Evolutionary conservation across 35 echinoderm and acorn worm genomes (phyloP).

Genomic region (Eucidaris tribuloides): DNA sequence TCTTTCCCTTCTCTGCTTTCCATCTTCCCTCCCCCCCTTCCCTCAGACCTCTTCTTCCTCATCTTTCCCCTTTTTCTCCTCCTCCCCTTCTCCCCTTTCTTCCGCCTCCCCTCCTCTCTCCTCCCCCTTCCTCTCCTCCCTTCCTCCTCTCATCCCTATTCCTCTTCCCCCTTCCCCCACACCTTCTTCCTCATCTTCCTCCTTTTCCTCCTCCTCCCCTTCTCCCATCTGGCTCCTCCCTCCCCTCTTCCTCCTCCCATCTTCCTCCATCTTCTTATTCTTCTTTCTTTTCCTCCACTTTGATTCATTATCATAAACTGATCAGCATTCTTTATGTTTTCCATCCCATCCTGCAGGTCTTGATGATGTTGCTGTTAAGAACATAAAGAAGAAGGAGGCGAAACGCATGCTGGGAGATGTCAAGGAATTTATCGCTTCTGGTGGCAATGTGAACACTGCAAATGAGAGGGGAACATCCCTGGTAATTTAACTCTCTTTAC

Average conservation of each 20-base stretch:
- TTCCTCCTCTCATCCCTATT: background rate
- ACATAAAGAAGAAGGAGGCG: constrained; percentile 66
- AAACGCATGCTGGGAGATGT: constrained; percentile 82
- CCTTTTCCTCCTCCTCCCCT: background rate
- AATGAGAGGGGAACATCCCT: constrained; percentile 76
- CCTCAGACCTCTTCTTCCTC: background rate
- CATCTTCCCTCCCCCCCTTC: background rate
- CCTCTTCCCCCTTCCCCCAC: background rate
- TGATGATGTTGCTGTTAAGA: constrained; percentile 45
- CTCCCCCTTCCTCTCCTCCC: background rate
- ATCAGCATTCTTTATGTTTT: background rate
- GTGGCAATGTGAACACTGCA: constrained; percentile 68
- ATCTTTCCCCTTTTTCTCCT: background rate
- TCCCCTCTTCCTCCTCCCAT: background rate
- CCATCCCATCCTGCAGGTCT: constrained; percentile 33
- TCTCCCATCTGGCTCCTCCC: background rate
- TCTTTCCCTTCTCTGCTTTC: background rate
- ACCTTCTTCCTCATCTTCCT: background rate
- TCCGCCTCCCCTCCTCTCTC: background rate
- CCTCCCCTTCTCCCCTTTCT: background rate
- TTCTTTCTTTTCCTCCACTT: background rate
- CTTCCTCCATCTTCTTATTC: background rate
- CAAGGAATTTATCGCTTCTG: constrained; percentile 69
- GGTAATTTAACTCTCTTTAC: constrained; percentile 69
- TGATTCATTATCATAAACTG: background rate